Conservation (phyloP, 2,888 invertebrate species). For the Nemotelus pantherinus region DNA sequence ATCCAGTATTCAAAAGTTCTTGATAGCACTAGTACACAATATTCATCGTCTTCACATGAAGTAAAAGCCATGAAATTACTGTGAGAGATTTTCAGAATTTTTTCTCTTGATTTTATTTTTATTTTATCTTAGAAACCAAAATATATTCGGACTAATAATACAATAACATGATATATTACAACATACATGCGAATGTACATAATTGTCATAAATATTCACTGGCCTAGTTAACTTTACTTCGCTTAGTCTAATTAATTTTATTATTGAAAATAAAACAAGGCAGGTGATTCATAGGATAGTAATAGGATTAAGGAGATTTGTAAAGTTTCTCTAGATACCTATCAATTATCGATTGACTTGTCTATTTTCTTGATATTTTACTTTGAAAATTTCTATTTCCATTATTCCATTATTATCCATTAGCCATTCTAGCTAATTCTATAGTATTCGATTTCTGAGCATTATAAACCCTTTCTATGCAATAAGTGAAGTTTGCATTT, state of each 20-base stretch:
- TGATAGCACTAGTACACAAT: too few relatives aligned
- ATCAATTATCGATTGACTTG: conserved; percentile 9
- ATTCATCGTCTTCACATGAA: background rate
- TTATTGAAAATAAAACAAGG: conserved; percentile 46
- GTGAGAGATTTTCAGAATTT: background rate
- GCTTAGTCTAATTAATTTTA: conserved; percentile 28
- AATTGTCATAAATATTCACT: conserved; percentile 45
- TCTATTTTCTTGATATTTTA: conserved; percentile 1
- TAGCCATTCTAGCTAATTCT: too few relatives aligned
- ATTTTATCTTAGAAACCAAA: conserved; percentile 45
- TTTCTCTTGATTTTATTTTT: conserved; percentile 37
- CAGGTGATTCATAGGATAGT: conserved; percentile 41
- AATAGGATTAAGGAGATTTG: conserved; percentile 29
- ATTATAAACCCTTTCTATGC: conserved; percentile 25
- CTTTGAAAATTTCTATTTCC: background rate
- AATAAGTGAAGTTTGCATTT: conserved; percentile 15
- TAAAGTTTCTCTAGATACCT: conserved; percentile 12
- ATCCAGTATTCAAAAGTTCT: too few relatives aligned
- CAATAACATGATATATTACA: conserved; percentile 48
- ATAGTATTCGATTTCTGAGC: conserved; percentile 4
- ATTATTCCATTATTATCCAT: too few relatives aligned
- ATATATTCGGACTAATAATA: conserved; percentile 45
- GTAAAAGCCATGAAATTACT: background rate
- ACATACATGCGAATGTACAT: conserved; percentile 47
- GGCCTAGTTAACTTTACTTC: conserved; percentile 46